phyloP scores from a whole-genome alignment of 1,140 invertebrate species.

The Ceratosolen solmsi region DNA sequence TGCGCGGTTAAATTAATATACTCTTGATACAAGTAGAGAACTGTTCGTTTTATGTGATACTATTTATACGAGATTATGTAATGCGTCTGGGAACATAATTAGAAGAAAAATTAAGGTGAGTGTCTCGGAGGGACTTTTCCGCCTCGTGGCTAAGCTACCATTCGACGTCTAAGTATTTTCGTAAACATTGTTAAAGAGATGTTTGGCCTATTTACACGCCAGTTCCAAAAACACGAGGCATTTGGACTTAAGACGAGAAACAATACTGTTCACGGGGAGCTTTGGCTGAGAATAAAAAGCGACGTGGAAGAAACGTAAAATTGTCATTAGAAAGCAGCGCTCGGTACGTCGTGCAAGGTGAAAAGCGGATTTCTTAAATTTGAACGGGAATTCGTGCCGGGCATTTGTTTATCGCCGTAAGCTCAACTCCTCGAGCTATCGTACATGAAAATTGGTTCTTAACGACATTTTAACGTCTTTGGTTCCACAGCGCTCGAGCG shows the following conservation, averaged over 20 bases:
- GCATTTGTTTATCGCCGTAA: background rate
- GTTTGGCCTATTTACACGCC: background rate
- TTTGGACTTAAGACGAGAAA: background rate
- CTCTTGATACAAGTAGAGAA: no score
- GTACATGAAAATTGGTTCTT: slow-evolving; percentile 15
- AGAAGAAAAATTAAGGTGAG: no score
- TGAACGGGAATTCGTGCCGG: background rate
- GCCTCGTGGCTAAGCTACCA: no score
- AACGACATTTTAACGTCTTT: slow-evolving; percentile 30
- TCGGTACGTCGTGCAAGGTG: background rate
- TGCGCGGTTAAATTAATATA: no score
- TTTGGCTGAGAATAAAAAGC: background rate
- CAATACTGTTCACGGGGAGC: background rate
- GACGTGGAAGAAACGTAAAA: background rate
- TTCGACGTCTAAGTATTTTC: background rate
- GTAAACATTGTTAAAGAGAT: background rate
- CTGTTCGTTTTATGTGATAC: no score
- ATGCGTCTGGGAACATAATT: no score
- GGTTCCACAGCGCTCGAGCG: no score
- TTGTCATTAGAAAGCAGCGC: background rate
- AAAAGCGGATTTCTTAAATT: slow-evolving; percentile 15
- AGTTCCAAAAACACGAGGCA: no score
- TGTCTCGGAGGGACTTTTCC: no score
- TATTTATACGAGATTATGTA: no score
- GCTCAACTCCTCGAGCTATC: background rate